A percentile compares a stretch with the other conserved stretches of the same genome.
Evolutionary conservation across 64 coral and sea anemone species (phyloP).

Genomic region (Cladopsammia gracilis): DNA sequence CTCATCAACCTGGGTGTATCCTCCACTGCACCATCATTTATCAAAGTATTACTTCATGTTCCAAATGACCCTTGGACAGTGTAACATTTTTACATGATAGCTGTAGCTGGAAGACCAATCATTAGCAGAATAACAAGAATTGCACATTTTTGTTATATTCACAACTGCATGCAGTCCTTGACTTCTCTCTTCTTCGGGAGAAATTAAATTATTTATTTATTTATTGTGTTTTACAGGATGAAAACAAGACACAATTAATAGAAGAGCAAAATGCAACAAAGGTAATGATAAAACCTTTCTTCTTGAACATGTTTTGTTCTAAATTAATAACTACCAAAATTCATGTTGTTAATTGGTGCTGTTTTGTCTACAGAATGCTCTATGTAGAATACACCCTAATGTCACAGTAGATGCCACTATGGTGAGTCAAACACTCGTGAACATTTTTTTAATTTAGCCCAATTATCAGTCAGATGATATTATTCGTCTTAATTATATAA

Average conservation of each 20-base stretch:
- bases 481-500: too few species aligned
- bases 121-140: too few species aligned
- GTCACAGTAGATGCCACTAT: slow-evolving; percentile 50
- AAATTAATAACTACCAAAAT: background rate
- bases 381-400: slow-evolving; percentile 49
- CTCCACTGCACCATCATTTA: too few species aligned
- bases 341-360: background rate
- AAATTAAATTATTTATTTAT: background rate
- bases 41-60: too few species aligned
- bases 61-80: too few species aligned
- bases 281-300: background rate
- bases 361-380: slow-evolving; percentile 46
- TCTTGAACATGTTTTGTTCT: background rate
- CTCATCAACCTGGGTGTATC: too few species aligned
- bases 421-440: background rate
- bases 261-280: slow-evolving; percentile 52
- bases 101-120: too few species aligned
- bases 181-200: background rate
- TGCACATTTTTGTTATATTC: background rate
- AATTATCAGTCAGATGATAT: too few species aligned
- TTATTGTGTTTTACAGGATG: background rate
- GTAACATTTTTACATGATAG: too few species aligned
- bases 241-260: slow-evolving; percentile 23
- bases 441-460: too few species aligned
- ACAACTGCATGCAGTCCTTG: background rate